phyloP scores from a whole-genome alignment of 2,113 vertebrate genomes.

The Triplophysa siluroides region DNA sequence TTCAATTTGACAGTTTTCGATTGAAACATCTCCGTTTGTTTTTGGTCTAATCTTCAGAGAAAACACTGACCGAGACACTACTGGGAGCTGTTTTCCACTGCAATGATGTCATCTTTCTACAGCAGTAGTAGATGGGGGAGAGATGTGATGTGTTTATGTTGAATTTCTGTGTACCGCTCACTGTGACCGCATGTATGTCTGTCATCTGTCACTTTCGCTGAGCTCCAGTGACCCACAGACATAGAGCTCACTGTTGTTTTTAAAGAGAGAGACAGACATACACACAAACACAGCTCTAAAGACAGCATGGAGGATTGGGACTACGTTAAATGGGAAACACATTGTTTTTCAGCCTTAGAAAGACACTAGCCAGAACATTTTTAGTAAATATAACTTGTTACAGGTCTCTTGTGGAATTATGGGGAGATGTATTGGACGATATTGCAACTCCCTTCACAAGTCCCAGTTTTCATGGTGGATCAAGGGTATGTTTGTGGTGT shows the following conservation, averaged over 20 bases:
- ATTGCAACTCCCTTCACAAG: not conserved
- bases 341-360: not conserved
- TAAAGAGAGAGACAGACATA: not conserved
- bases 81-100: too few species aligned
- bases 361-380: not conserved
- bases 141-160: slow-evolving; percentile 3
- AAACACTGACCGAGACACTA: too few species aligned
- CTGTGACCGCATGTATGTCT: not conserved
- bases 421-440: not conserved
- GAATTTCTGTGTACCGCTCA: slow-evolving; percentile 15
- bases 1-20: not conserved
- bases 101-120: not conserved
- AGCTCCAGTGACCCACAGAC: slow-evolving; percentile 31
- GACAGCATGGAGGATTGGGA: not conserved
- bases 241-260: not conserved
- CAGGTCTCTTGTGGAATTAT: not conserved
- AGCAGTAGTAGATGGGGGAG: not conserved
- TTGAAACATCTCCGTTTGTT: not conserved
- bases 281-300: not conserved
- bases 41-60: too few species aligned
- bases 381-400: not conserved
- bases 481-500: too few species aligned
- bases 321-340: not conserved
- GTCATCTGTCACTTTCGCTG: slow-evolving; percentile 20
- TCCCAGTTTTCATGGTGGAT: too few species aligned